These are phyloP conservation scores for Meleagris gallopavo DNA, from an alignment of 2,113 vertebrate species.

Conservation along the genomic window DNA sequence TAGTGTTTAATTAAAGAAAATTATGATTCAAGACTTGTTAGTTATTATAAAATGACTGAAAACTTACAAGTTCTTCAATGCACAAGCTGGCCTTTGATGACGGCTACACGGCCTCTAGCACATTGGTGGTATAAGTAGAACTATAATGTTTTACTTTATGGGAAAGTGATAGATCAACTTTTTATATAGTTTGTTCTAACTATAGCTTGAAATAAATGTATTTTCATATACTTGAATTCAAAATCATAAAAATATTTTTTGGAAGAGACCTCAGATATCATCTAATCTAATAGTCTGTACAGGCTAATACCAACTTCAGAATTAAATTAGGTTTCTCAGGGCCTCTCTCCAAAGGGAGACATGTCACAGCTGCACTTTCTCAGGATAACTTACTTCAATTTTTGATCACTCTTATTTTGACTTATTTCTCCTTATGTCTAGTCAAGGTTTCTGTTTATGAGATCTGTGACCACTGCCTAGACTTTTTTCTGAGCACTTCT, in stretches of 20 bases:
- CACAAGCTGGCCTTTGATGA: background rate
- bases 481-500: background rate
- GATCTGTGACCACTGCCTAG: background rate
- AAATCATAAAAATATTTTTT: background rate
- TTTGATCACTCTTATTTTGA: background rate
- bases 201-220: background rate
- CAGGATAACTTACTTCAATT: background rate
- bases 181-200: background rate
- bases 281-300: background rate
- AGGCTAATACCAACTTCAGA: background rate
- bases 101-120: background rate
- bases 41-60: background rate
- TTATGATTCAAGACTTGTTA: background rate
- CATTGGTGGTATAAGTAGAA: rapidly evolving
- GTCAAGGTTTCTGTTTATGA: background rate
- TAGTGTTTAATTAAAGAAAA: background rate
- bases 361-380: background rate
- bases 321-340: background rate
- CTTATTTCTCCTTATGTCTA: background rate
- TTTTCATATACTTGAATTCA: background rate
- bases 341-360: background rate
- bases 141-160: background rate
- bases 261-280: background rate
- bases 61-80: background rate
- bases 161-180: background rate